Evolutionary conservation across 2,888 invertebrate species (phyloP), one percentile per base, ranked within the genome.

Genomic region (Pseudolycoriella hygida): DNA sequence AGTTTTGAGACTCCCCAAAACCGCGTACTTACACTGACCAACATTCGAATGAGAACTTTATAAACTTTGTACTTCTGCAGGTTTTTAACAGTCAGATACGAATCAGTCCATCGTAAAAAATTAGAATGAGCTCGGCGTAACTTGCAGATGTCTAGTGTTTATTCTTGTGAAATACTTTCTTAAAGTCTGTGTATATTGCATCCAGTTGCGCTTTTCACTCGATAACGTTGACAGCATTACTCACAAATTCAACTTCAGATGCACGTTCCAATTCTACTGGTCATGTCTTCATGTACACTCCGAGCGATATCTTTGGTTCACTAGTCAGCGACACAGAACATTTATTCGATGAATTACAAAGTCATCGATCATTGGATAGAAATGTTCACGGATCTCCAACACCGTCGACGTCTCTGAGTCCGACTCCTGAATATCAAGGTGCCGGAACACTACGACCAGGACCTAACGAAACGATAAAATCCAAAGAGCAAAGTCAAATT

Each of bases 231-330:
- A n/a, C n/a, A n/a, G n/a, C n/a, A n/a, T n/a, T n/a, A n/a, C n/a
- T n/a, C n/a, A n/a, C n/a, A n/a, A n/a, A n/a, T n/a, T 25, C 25
- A 25, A 6, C 8, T 53, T 49, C 67, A 71, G 82, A 77, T 53
- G 71, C 75, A 1, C 70, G 82, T 52, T 82, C 82, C 2, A 81
- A 82, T 57, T 82, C 83, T 1, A 73, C 77, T 54, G 63, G 74
- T 1, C 71, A 73, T 30, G 69, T 71, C 20, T 67, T 66, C 43
- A 61, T 67, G 59, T 60, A 72, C 59, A 69, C 75, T 58, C 51
- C 77, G 56, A 59, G 74, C 51, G 63, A 81, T 60, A 61, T 78
- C 55, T 63, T 73, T 58, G 69, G 74, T 25, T 71, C 72, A 1
- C 59, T 73, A 5, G 60, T 80, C 18, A 61, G 67, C 47, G 72